Percentiles rank a stretch among this genome's conserved stretches.
Conservation (phyloP, 2,113 vertebrate genomes). For the Melanotaenia duboulayi region DNA sequence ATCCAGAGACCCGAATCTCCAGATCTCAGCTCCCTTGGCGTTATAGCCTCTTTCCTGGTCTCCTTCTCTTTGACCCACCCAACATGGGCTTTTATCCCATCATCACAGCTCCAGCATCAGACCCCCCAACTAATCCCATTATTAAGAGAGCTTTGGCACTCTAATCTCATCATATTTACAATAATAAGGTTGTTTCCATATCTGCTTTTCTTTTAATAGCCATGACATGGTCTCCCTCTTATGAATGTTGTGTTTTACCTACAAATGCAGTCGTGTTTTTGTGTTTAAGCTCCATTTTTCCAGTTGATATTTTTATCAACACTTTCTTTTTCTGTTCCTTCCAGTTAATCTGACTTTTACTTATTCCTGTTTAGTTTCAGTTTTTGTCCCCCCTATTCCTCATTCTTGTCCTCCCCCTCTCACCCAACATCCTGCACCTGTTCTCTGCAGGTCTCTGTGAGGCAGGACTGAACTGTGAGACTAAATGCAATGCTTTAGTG, state of each 20-base stretch:
- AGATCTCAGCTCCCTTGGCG: slow-evolving; percentile 38
- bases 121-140: slow-evolving; percentile 25
- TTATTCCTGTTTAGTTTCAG: slow-evolving; percentile 20
- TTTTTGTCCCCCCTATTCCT: neutral
- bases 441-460: slow-evolving; percentile 29
- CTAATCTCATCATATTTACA: slow-evolving; percentile 32
- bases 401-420: slow-evolving; percentile 1
- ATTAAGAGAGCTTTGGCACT: slow-evolving; percentile 39
- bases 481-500: slow-evolving; percentile 34
- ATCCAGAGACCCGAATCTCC: slow-evolving; percentile 57
- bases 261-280: neutral
- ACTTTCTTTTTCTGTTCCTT: slow-evolving; percentile 42
- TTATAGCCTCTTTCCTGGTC: slow-evolving; percentile 53
- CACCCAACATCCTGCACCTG: slow-evolving; percentile 18
- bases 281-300: slow-evolving; percentile 31
- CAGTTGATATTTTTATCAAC: neutral
- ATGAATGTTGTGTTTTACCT: slow-evolving; percentile 11
- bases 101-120: slow-evolving; percentile 39
- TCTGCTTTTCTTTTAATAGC: slow-evolving; percentile 5
- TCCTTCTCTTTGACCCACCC: slow-evolving; percentile 48
- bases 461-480: slow-evolving; percentile 42
- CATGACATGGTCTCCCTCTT: slow-evolving; percentile 12
- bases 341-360: slow-evolving; percentile 3
- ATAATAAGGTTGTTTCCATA: slow-evolving; percentile 16
- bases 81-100: slow-evolving; percentile 44